phyloP scores from a whole-genome alignment of 2,888 invertebrate genomes.

The Idaea straminata region DNA sequence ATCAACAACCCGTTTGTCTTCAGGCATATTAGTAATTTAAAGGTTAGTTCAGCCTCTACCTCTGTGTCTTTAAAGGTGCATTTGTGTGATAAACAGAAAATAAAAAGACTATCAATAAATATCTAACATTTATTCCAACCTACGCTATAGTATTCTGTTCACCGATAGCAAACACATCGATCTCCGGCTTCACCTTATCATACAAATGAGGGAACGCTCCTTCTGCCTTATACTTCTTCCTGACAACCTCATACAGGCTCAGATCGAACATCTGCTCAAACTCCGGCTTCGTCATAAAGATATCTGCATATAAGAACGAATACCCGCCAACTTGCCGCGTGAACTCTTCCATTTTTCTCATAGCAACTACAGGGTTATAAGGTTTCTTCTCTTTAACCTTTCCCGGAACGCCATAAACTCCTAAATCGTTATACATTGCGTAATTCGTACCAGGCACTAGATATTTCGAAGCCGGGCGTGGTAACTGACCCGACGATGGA shows the following conservation, averaged over 20 bases:
- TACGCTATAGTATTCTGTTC: slow-evolving; percentile 48
- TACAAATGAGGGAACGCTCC: slow-evolving; percentile 83
- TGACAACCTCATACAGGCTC: slow-evolving; percentile 80
- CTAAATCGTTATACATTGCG: slow-evolving; percentile 86
- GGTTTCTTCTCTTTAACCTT: slow-evolving; percentile 79
- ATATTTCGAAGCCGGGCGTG: slow-evolving; percentile 77
- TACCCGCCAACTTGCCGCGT: slow-evolving; percentile 84
- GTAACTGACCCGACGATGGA: slow-evolving; percentile 79
- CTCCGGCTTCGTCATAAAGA: slow-evolving; percentile 83
- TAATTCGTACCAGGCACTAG: slow-evolving; percentile 83
- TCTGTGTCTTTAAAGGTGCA: not conserved
- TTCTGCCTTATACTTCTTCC: slow-evolving; percentile 79
- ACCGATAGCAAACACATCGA: slow-evolving; percentile 82
- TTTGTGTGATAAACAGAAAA: not conserved
- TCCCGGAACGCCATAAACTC: slow-evolving; percentile 85
- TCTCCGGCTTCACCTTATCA: slow-evolving; percentile 84
- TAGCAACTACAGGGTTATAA: slow-evolving; percentile 83
- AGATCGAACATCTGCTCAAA: slow-evolving; percentile 86
- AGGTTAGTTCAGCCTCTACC: slow-evolving; percentile 71
- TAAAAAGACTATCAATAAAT: not conserved
- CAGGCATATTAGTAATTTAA: slow-evolving; percentile 96
- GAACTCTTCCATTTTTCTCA: slow-evolving; percentile 86
- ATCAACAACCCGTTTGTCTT: slow-evolving; percentile 99
- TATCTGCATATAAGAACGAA: slow-evolving; percentile 85
- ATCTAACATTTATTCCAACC: not conserved